Percentiles rank a stretch among this genome's conserved stretches.
These are phyloP conservation scores for Pangasianodon hypophthalmus DNA, from an alignment of 2,113 vertebrate genomes.

Conservation along the genomic window DNA sequence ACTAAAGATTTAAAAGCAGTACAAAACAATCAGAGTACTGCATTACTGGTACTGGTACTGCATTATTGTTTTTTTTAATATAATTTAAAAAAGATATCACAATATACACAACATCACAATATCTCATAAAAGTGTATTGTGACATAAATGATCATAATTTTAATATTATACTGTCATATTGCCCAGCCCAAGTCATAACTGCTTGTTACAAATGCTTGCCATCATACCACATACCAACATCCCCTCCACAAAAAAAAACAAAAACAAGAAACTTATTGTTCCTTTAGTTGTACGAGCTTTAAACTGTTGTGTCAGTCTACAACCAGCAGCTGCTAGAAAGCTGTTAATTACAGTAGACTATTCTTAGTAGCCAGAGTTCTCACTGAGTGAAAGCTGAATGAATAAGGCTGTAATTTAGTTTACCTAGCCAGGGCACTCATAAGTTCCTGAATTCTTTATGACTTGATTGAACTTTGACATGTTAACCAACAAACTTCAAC, in stretches of 20 bases:
- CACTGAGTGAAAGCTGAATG: conserved; percentile 9
- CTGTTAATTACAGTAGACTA: not conserved
- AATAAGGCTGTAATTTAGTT: conserved; percentile 22
- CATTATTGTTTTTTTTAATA: not conserved
- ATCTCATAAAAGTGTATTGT: not conserved
- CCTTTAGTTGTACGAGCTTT: not conserved
- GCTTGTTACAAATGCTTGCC: not conserved
- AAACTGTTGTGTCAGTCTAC: not conserved
- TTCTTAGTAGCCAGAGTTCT: conserved; percentile 2
- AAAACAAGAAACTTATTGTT: not conserved
- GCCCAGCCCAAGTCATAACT: not conserved
- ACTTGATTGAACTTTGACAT: not conserved
- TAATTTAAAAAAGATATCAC: not conserved
- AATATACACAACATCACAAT: not conserved
- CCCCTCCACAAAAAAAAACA: not conserved
- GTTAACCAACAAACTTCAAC: not conserved
- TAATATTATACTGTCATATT: not conserved
- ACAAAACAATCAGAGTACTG: too few species aligned
- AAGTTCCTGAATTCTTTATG: not conserved
- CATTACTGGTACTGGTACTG: too few species aligned
- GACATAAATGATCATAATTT: not conserved
- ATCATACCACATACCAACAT: not conserved
- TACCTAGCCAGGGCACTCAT: not conserved
- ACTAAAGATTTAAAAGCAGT: too few species aligned
- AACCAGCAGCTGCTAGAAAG: not conserved